phyloP scores from a whole-genome alignment of 2,888 invertebrate species.

The Ligdia adustata region DNA sequence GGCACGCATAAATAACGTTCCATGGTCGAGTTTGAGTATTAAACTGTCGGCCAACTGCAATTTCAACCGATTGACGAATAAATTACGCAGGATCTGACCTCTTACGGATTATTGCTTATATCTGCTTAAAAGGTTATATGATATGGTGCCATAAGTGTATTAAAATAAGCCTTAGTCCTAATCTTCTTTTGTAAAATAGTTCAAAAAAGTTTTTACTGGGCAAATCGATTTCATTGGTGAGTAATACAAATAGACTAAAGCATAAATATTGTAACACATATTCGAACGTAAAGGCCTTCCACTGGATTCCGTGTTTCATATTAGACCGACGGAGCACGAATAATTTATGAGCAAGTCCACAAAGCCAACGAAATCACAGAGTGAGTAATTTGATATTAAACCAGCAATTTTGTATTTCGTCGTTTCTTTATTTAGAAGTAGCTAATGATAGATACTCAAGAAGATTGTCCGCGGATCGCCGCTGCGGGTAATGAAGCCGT shows the following conservation, averaged over 20 bases:
- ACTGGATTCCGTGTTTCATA: conserved; percentile 21
- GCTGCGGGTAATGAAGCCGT: conserved; percentile 75
- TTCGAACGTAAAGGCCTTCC: conserved; percentile 23
- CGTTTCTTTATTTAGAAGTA: conserved; percentile 69
- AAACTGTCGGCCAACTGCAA: conserved; percentile 59
- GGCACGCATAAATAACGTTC: conserved; percentile 76
- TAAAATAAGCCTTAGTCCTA: no score
- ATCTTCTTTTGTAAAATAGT: no score
- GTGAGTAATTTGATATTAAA: conserved; percentile 74
- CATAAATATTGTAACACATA: not conserved
- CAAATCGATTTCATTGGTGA: no score
- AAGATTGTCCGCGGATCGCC: conserved; percentile 80
- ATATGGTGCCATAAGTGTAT: conserved; percentile 1
- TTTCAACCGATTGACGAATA: conserved; percentile 55
- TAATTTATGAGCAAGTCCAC: conserved; percentile 43
- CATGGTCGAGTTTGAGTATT: conserved; percentile 64
- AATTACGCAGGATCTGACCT: conserved; percentile 51
- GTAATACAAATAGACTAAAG: not conserved
- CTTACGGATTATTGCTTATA: conserved; percentile 36
- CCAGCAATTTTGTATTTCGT: conserved; percentile 73
- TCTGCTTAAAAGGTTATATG: conserved; percentile 11
- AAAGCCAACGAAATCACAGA: conserved; percentile 67
- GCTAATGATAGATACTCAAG: conserved; percentile 79
- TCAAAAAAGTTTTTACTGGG: no score
- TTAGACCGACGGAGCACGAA: conserved; percentile 23